phyloP scores from a whole-genome alignment of 2,113 vertebrate genomes.

The Pangasianodon hypophthalmus region DNA sequence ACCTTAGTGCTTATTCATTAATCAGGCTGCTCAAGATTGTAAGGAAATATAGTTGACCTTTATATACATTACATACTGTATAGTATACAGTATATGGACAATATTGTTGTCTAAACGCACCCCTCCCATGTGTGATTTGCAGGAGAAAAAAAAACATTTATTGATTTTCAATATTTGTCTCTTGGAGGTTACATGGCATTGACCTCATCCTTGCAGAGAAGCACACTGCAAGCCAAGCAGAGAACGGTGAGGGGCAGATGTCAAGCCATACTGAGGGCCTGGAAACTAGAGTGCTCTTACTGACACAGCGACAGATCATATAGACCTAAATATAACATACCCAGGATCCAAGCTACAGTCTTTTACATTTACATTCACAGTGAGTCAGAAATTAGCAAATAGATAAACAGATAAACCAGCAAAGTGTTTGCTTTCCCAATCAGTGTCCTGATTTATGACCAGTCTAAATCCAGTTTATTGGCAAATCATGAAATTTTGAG shows the following conservation, averaged over 20 bases:
- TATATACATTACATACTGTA: not conserved
- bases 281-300: not conserved
- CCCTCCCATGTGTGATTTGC: constrained; percentile 40
- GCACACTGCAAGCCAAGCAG: constrained; percentile 66
- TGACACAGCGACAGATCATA: constrained; percentile 3
- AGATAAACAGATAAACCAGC: constrained; percentile 15
- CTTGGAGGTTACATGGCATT: constrained; percentile 72
- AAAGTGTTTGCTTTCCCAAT: constrained; percentile 31
- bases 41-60: constrained; percentile 1
- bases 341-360: not conserved
- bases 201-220: constrained; percentile 72
- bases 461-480: not conserved
- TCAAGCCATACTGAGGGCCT: constrained; percentile 31
- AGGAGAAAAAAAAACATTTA: constrained; percentile 62
- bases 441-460: constrained; percentile 22
- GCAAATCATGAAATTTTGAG: not conserved
- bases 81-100: not conserved
- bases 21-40: not conserved
- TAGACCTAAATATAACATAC: not conserved
- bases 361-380: not conserved
- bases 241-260: constrained; percentile 63
- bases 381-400: not conserved
- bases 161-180: constrained; percentile 81
- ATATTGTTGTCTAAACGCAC: constrained; percentile 27
- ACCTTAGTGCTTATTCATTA: not conserved